Evolutionary conservation across 2,888 invertebrate genomes (phyloP).

Genomic region (Hydroisotoma schaefferi): DNA sequence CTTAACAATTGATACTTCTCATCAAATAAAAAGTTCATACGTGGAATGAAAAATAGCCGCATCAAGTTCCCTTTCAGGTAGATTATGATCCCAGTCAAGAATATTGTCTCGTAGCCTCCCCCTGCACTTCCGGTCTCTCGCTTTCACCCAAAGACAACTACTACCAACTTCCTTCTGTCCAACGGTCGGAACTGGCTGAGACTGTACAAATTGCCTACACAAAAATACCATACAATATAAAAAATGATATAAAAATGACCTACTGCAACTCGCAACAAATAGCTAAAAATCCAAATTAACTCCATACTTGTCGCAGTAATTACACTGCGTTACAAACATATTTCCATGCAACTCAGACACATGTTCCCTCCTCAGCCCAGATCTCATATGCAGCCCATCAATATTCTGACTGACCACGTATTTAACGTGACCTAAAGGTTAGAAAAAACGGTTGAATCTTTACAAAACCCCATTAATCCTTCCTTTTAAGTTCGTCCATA

Average conservation of each 20-base stretch:
- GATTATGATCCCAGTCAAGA: constrained; percentile 88
- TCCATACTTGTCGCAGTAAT: constrained; percentile 72
- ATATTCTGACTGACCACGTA: constrained; percentile 96
- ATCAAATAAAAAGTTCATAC: constrained; percentile 54
- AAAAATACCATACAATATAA: constrained; percentile 8
- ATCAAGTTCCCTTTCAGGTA: constrained; percentile 80
- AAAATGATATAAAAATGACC: background rate
- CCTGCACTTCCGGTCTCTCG: constrained; percentile 69
- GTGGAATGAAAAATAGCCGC: constrained; percentile 82
- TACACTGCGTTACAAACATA: constrained; percentile 94
- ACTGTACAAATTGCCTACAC: constrained; percentile 73
- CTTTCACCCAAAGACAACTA: constrained; percentile 63
- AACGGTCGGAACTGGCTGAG: constrained; percentile 73
- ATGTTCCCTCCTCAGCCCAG: constrained; percentile 74
- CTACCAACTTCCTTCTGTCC: constrained; percentile 68
- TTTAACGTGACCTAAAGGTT: constrained; percentile 64
- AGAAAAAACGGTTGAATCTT: background rate
- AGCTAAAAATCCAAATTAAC: background rate
- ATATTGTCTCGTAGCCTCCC: constrained; percentile 62
- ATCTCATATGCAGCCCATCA: constrained; percentile 91
- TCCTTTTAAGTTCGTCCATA: background rate
- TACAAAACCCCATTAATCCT: no score
- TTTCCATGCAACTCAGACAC: constrained; percentile 96
- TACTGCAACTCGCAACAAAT: background rate
- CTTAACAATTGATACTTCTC: constrained; percentile 9